Evolutionary conservation across 2,888 invertebrate genomes (phyloP).

Genomic region (Aleiodes testaceus): DNA sequence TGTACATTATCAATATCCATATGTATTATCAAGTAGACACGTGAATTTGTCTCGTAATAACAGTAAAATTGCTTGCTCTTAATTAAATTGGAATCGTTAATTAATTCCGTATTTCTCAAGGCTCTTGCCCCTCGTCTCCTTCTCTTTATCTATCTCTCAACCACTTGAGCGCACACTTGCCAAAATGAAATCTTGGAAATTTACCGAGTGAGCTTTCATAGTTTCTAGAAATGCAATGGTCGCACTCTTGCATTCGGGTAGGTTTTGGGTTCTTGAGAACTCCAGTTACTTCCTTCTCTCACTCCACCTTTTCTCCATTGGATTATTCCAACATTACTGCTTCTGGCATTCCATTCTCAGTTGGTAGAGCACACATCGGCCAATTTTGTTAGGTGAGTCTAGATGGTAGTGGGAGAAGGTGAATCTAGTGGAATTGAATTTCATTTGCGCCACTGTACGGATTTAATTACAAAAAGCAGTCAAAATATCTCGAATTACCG

Average conservation of each 20-base stretch:
- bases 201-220: background rate
- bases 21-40: background rate
- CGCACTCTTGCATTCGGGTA: conserved; percentile 16
- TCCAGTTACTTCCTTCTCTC: conserved; percentile 6
- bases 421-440: conserved; percentile 40
- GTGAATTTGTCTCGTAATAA: background rate
- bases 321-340: conserved; percentile 46
- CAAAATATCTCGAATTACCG: conserved; percentile 32
- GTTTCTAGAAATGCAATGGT: conserved; percentile 25
- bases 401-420: conserved; percentile 17
- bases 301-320: conserved; percentile 1
- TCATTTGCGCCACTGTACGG: conserved; percentile 27
- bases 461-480: conserved; percentile 43
- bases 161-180: conserved; percentile 9
- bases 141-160: no score
- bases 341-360: conserved; percentile 53
- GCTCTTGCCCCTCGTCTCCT: no score
- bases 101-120: conserved; percentile 14
- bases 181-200: conserved; percentile 29
- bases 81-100: conserved; percentile 10
- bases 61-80: background rate
- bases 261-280: conserved; percentile 18
- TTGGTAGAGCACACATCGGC: conserved; percentile 48
- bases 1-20: conserved; percentile 10
- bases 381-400: conserved; percentile 39